Percentiles rank a stretch among this genome's conserved stretches.
Evolutionary conservation across 2,888 invertebrate genomes (phyloP).

Genomic region (Urechis unicinctus): DNA sequence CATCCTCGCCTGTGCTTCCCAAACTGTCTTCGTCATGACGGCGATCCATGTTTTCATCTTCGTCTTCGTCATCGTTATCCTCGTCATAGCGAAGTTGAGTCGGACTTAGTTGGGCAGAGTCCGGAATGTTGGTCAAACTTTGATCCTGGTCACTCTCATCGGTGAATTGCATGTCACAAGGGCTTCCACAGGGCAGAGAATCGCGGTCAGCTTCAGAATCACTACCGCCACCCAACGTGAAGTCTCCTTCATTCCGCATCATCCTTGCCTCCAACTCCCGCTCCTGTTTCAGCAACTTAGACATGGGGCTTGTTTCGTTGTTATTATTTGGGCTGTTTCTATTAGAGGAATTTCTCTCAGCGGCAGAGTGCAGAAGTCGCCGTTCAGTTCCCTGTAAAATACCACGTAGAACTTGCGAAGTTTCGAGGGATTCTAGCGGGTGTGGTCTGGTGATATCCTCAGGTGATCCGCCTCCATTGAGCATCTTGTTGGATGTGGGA

Average conservation of each 20-base stretch:
- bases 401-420: slow-evolving; percentile 72
- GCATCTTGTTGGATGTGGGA: too few species aligned
- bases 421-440: too few species aligned
- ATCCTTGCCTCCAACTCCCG: background rate
- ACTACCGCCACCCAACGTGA: slow-evolving; percentile 1
- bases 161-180: slow-evolving; percentile 8
- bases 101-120: background rate
- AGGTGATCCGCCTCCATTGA: too few species aligned
- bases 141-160: slow-evolving; percentile 16
- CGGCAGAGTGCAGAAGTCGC: background rate
- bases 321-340: too few species aligned
- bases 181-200: background rate
- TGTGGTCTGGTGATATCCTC: too few species aligned
- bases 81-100: background rate
- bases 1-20: slow-evolving; percentile 15
- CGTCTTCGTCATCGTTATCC: slow-evolving; percentile 6
- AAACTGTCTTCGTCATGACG: slow-evolving; percentile 1
- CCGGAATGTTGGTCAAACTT: background rate
- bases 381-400: slow-evolving; percentile 78
- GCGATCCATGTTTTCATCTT: slow-evolving; percentile 1
- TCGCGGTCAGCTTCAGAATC: slow-evolving; percentile 11
- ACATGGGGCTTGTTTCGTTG: too few species aligned
- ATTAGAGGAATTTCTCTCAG: too few species aligned
- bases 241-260: slow-evolving; percentile 1
- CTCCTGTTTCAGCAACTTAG: background rate